Evolutionary conservation across 1,140 invertebrate species (phyloP), one percentile per base, ranked within the genome.

Genomic region (Pseudoatta argentina): DNA sequence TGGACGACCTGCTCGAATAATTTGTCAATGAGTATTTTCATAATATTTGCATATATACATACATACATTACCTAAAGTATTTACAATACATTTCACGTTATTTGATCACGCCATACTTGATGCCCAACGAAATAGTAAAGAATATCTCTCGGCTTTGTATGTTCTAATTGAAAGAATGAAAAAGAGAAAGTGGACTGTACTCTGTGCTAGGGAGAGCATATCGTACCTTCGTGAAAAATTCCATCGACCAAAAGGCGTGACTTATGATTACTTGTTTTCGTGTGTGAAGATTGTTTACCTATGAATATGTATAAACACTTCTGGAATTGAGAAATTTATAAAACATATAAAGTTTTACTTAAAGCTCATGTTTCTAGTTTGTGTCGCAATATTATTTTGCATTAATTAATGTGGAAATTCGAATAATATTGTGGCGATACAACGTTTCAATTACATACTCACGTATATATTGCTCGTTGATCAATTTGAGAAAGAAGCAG

Each of bases 111-210:
- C 6, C 55, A 16, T 16, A 39, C 14, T 39, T 39, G 5, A 1
- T 39, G 27, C 12, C 10, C 39, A 18, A 16, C 5, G 16, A 63
- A 39, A 44, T 30, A 76, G 3, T 61, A 18, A 10, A 66, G 24
- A 77, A 18, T 34, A 14, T 21, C 7, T 79, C 48, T 57, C 14
- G 6, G 5, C 10, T 83, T 82, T 63, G 64, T 27, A 57, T 57
- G 64, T 57, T 57, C 64, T 81, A 71, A 81, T 48, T 59, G 39
- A 83, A 39, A 57, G 48, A 69, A 6, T 12, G 2, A 69, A 39
- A 44, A 76, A 85, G 69, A 76, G 81, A 76, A 85, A 83, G 55
- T 73, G 18, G 34, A 34, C 18, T 83, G 55, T 7, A 59, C 3
- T 57, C 24, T 73, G 53, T 39, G 39, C 24, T 2, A 53, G 14